A percentile compares a stretch with the other conserved stretches of the same genome.
phyloP scores from a whole-genome alignment of 2,113 vertebrate species.

The Saccopteryx leptura region DNA sequence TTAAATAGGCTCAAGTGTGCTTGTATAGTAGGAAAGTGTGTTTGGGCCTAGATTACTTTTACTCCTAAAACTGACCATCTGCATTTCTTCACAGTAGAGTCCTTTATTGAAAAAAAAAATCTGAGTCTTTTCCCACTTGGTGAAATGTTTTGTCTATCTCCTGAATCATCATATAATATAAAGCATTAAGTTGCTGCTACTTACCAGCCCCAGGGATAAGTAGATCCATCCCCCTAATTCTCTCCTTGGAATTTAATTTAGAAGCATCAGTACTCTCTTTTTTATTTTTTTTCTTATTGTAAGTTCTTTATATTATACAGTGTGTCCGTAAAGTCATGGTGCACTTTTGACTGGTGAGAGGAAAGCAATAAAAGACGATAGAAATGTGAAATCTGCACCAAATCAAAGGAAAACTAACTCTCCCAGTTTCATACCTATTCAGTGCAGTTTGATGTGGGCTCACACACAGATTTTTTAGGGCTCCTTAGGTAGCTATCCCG shows the following conservation, averaged over 20 bases:
- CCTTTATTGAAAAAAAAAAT: background rate
- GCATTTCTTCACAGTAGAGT: background rate
- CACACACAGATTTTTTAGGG: too few relatives aligned
- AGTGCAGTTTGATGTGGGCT: too few relatives aligned
- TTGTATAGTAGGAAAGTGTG: slow-evolving; percentile 30
- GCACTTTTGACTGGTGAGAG: too few relatives aligned
- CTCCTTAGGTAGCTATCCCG: too few relatives aligned
- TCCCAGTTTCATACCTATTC: too few relatives aligned
- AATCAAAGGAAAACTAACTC: too few relatives aligned
- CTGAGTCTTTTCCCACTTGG: background rate
- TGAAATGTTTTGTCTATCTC: background rate
- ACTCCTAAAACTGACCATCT: slow-evolving; percentile 1
- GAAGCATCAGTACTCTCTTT: background rate
- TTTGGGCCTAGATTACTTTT: slow-evolving; percentile 7
- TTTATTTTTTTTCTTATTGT: background rate
- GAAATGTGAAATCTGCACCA: too few relatives aligned
- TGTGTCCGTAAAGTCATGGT: too few relatives aligned
- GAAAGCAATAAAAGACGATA: too few relatives aligned
- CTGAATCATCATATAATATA: background rate
- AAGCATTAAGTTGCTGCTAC: slow-evolving; percentile 12
- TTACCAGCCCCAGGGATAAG: background rate
- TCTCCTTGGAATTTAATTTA: slow-evolving; percentile 37
- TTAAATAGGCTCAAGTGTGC: slow-evolving; percentile 74
- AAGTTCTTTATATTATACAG: background rate
- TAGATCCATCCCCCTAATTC: background rate